Percentiles rank a stretch among this genome's conserved stretches.
Evolutionary conservation across 2,113 vertebrate genomes (phyloP).

Genomic region (Polyodon spathula): DNA sequence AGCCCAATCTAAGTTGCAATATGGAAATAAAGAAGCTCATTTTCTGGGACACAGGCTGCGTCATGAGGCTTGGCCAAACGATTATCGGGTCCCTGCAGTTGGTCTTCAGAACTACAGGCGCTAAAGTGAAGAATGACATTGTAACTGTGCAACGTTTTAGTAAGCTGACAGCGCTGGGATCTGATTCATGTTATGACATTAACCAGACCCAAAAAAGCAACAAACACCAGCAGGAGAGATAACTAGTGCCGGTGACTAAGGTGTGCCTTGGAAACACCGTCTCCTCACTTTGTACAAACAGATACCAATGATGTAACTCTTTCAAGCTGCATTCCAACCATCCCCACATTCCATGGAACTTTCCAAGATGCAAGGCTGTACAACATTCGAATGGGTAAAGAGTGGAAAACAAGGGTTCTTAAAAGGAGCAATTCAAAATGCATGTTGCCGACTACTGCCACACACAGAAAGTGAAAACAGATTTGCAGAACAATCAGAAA

Average conservation of each 20-base stretch:
- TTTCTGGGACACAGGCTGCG: slow-evolving; percentile 2
- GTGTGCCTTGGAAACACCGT: not conserved
- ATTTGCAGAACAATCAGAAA: no score
- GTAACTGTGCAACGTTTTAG: not conserved
- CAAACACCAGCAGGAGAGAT: slow-evolving; percentile 7
- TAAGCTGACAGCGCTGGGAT: slow-evolving; percentile 9
- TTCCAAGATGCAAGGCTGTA: no score
- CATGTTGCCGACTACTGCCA: no score
- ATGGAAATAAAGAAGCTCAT: not conserved
- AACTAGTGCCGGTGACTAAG: not conserved
- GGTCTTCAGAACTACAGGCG: slow-evolving; percentile 3
- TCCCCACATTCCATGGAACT: no score
- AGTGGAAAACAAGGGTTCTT: no score
- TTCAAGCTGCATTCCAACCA: no score
- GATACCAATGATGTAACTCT: no score
- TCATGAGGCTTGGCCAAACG: not conserved
- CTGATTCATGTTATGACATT: slow-evolving; percentile 17
- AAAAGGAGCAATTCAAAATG: no score
- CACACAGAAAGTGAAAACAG: no score
- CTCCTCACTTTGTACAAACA: no score
- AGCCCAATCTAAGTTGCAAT: slow-evolving; percentile 12
- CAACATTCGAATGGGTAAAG: no score
- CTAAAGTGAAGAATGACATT: not conserved
- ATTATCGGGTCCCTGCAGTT: not conserved
- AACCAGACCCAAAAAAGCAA: slow-evolving; percentile 15